Evolutionary conservation across 2,113 vertebrate species (phyloP), one percentile per base, ranked within the genome.

Genomic region (Oryzias melastigma): DNA sequence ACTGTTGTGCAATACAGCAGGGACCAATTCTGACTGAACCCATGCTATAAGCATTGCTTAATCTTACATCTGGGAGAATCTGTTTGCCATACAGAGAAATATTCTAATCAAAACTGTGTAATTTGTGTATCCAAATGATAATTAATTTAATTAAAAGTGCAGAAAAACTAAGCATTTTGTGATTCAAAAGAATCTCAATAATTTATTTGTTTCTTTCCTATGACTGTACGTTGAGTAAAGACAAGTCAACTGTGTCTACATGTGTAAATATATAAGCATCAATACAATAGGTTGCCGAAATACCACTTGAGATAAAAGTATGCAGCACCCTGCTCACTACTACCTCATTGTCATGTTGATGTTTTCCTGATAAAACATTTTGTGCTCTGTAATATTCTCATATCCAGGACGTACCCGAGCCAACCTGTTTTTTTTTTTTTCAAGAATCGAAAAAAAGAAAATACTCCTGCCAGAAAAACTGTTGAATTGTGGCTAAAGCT

Each of bases 271-370:
- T 82, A 81, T 85, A 71, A 65, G 65, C 72, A 19, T 78, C 67
- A 68, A 65, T 63, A 45, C 84, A 87, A 84, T 83, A 85, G 81
- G 83, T 81, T 89, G 87, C 83, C 75, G 70, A 83, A 80, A 78
- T 77, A 84, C 80, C 83, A 85, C 77, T 75, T 75, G 79, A 85
- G 84, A 82, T 53, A 68, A 73, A 86, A 87, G 85, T 86, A 89
- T 80, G 88, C 88, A 92, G 86, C 87, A 57, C 75, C 80, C 86
- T 87, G 87, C 83, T 90, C 90, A 84, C 88, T 89, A 83, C 90
- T 90, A 89, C 90, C 90, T 91, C 91, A 90, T 86, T 68, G 81
- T 81, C 75, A 78, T 78, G 83, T 86, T 85, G 56, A 79, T 78
- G 65, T 79, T 80, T 73, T 68, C 85, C 80, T 68, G 61, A 72